Evolutionary conservation across 2,797 vertebrate species (phyloP), one percentile per base, ranked within the genome.

Genomic region (Crenuchus spilurus): DNA sequence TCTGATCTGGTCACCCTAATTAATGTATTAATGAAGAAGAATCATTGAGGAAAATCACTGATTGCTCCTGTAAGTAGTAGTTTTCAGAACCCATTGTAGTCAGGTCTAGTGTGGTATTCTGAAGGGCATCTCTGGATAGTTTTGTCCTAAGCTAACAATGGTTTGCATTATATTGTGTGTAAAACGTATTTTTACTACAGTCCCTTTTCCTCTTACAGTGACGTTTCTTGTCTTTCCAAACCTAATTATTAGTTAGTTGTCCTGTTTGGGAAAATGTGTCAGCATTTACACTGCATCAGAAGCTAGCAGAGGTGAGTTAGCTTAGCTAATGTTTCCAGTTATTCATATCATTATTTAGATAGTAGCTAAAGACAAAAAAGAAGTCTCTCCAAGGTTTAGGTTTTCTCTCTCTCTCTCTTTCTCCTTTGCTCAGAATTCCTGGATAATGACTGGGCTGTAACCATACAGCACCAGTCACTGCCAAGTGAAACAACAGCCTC

Each of bases 401-500:
- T 65, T 49, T 67, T 71, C 87, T 80, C 88, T 75, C 4, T 57
- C 76, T 81, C 71, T 87, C 65, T 84, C 77, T 82, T 80, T 85
- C 82, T 85, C 81, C 82, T 75, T 61, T n/a, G 63, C 82, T 85
- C 78, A 86, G 88, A 84, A 93, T 92, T 93, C 92, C 88, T 90
- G 86, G 79, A 82, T 93, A 93, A 93, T 92, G 90, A 91, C 87
- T 80, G 87, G 83, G 83, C 87, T 87, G 82, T 87, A 87, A 89
- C 88, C 84, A 80, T 87, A 76, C 83, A 74, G 86, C 79, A 82
- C 72, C 69, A 81, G 83, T 78, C 75, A 72, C 82, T 55, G 90
- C 91, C 93, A 93, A 93, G 88, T 79, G 88, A 92, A 94, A 93
- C 92, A 92, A 82, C 74, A 72, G 68, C 78, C 80, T 68, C 83